phyloP scores from a whole-genome alignment of 2,113 vertebrate species.

The Axis porcinus region DNA sequence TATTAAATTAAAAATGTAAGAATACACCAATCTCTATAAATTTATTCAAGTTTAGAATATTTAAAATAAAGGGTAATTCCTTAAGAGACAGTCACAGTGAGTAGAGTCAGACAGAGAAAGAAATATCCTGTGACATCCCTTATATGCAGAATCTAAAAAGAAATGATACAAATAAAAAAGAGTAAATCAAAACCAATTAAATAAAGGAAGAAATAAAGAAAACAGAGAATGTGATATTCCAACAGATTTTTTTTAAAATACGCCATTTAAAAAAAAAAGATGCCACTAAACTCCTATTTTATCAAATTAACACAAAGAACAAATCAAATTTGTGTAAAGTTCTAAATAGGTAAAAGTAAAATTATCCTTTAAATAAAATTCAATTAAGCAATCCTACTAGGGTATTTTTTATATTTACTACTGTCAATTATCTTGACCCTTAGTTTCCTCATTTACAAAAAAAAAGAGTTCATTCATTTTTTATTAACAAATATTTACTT shows the following conservation, averaged over 20 bases:
- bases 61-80: background rate
- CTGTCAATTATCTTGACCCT: background rate
- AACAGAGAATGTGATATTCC: background rate
- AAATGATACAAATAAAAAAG: background rate
- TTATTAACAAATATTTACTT: background rate
- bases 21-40: background rate
- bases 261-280: background rate
- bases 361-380: conserved; percentile 16
- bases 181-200: background rate
- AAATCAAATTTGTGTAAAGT: background rate
- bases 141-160: background rate
- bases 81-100: background rate
- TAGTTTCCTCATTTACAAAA: background rate
- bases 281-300: background rate
- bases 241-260: background rate
- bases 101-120: background rate
- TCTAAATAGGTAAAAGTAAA: background rate
- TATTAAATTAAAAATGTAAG: background rate
- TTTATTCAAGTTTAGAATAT: background rate
- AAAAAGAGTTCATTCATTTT: background rate
- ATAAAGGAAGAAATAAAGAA: background rate
- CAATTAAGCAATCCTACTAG: background rate
- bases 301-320: background rate
- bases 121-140: background rate
- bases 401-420: background rate